Evolutionary conservation across 2,888 invertebrate species (phyloP).

Genomic region (Sarcophaga rosellei): DNA sequence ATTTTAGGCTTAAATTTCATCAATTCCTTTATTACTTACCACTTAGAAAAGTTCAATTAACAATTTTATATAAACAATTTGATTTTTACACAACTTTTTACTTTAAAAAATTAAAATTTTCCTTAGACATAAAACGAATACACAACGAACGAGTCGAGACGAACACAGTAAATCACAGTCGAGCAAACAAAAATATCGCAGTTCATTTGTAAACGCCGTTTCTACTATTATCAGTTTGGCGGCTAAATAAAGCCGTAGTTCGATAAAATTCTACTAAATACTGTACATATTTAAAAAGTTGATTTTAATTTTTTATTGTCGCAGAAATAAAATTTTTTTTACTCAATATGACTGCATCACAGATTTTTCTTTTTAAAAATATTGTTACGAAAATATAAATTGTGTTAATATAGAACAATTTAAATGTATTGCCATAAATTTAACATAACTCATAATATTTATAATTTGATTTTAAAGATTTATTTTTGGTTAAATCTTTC

Average conservation of each 20-base stretch:
- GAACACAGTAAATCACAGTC: slow-evolving; percentile 41
- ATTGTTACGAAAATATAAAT: no score
- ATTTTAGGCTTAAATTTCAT: slow-evolving; percentile 39
- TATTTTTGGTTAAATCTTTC: no score
- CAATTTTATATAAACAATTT: slow-evolving; percentile 75
- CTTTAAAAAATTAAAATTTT: slow-evolving; percentile 70
- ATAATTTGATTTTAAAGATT: no score
- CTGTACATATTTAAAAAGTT: background rate
- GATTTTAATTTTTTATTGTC: background rate
- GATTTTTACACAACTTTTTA: slow-evolving; percentile 73
- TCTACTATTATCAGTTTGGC: background rate
- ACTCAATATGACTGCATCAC: no score
- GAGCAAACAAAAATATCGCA: background rate
- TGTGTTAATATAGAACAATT: no score
- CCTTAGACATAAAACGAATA: slow-evolving; percentile 37
- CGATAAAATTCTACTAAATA: background rate
- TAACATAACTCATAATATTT: no score
- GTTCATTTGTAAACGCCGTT: background rate
- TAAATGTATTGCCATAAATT: no score
- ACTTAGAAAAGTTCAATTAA: slow-evolving; percentile 71
- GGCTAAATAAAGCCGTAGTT: background rate
- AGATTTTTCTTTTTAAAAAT: no score
- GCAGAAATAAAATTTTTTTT: no score
- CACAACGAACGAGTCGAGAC: slow-evolving; percentile 51
- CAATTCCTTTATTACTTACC: slow-evolving; percentile 75